Conservation (phyloP, 92 coral and sea anemone species). For the Pocillopora meandrina region DNA sequence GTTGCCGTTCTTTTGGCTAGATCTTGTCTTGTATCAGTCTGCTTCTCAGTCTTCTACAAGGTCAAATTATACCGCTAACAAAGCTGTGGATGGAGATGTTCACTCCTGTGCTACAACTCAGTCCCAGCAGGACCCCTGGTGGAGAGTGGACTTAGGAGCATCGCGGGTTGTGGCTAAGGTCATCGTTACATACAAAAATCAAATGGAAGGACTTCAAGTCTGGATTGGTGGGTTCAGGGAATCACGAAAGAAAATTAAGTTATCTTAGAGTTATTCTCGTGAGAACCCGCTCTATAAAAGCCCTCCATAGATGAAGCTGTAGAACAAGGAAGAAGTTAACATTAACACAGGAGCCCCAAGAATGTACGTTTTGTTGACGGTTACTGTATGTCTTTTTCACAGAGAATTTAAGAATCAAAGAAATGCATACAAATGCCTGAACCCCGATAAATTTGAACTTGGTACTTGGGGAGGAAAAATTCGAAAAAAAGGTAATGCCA, state of each 20-base stretch:
- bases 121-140: neutral
- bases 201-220: neutral
- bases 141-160: constrained; percentile 17
- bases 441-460: no score
- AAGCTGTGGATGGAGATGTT: neutral
- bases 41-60: neutral
- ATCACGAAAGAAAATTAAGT: neutral
- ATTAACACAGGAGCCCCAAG: no score
- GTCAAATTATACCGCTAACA: neutral
- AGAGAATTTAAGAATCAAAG: no score
- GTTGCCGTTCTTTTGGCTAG: neutral
- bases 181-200: neutral
- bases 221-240: neutral
- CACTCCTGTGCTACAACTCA: neutral
- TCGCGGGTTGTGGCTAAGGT: neutral
- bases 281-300: neutral
- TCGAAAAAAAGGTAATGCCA: no score
- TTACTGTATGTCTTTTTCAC: no score
- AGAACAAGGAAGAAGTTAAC: no score
- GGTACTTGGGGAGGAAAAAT: neutral
- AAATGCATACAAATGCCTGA: neutral
- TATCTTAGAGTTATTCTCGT: neutral
- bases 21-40: neutral
- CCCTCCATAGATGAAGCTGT: neutral
- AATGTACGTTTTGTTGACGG: no score